Base-by-base conservation (phyloP, 2,113 vertebrate genomes). In the human (Homo sapiens) region DNA sequence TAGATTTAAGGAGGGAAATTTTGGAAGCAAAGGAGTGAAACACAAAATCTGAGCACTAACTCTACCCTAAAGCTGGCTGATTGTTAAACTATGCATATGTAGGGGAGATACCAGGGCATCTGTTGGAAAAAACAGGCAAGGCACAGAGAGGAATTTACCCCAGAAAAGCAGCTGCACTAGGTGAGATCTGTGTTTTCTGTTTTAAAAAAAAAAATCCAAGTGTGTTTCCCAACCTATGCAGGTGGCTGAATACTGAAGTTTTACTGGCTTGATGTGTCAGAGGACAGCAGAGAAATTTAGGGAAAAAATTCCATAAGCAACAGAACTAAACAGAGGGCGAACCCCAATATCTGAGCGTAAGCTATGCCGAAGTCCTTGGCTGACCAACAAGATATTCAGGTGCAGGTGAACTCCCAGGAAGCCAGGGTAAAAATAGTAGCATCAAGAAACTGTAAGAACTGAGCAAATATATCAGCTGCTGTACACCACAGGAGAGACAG, bases 231-330 rank as follows among this genome's bases (percentile, higher is more conserved):
- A 84, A 92, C 22, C 32, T 93, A 1, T 43, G 88, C 57, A n/a
- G 14, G 22, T 96, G 55, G 68, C 22, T 73, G 45, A 73, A 87
- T 90, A 52, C 30, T 45, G 30, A 93, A 88, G 10, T 89, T 78
- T 94, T 92, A 45, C 20, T 70, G 32, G 16, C 25, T 72, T 92
- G 45, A 94, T 20, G 50, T 40, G 86, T 82, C 43, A 72, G 35
- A 88, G 14, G 50, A 94, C 45, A 93, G 48, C 48, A 82, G 50
- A 93, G 13, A 93, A 84, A 89, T 86, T 97, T 89, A 95, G 27
- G 10, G 30, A 30, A 18, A 85, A 94, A 79, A 90, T 83, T 6
- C 40, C 14, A 43, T 84, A 73, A 86, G 20, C 66, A 96, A 94
- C 61, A 88, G 27, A 92, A n/a, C 10, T 70, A 83, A 11, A 83